Percentiles rank a stretch among this genome's conserved stretches.
Conservation (phyloP, 2,888 invertebrate species). For the Griposia aprilina region DNA sequence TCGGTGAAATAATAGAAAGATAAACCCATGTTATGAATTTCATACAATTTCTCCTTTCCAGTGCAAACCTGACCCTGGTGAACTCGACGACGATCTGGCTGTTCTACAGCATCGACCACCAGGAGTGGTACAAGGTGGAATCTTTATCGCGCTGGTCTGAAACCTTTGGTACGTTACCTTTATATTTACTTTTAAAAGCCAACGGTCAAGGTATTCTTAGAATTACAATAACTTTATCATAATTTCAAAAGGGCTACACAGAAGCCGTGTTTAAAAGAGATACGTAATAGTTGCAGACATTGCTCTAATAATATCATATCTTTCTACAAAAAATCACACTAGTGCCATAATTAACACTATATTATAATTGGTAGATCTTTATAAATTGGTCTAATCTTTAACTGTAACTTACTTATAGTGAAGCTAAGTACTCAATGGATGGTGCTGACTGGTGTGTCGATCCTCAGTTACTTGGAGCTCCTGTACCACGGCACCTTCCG, state of each 20-base stretch:
- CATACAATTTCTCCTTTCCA: conserved; percentile 11
- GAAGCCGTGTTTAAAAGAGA: background rate
- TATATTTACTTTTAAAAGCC: background rate
- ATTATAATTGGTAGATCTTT: background rate
- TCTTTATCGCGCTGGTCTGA: conserved; percentile 53
- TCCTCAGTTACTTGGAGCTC: conserved; percentile 70
- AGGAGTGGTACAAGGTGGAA: conserved; percentile 70
- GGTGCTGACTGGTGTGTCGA: conserved; percentile 66
- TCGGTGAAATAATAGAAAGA: background rate
- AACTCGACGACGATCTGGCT: conserved; percentile 55
- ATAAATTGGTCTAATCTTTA: background rate
- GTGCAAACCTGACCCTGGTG: conserved; percentile 37
- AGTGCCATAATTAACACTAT: no score
- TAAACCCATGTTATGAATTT: background rate
- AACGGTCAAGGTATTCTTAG: no score
- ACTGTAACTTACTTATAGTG: conserved; percentile 53
- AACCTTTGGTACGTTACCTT: conserved; percentile 36
- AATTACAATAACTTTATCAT: background rate
- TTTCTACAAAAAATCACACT: background rate
- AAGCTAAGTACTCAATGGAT: conserved; percentile 69
- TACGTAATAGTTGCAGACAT: background rate
- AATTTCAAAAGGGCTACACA: background rate
- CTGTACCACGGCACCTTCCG: conserved; percentile 70
- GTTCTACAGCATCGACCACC: conserved; percentile 64
- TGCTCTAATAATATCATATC: background rate